Base-by-base conservation (phyloP, 2,888 invertebrate species). In the Andrena trimmerana region DNA sequence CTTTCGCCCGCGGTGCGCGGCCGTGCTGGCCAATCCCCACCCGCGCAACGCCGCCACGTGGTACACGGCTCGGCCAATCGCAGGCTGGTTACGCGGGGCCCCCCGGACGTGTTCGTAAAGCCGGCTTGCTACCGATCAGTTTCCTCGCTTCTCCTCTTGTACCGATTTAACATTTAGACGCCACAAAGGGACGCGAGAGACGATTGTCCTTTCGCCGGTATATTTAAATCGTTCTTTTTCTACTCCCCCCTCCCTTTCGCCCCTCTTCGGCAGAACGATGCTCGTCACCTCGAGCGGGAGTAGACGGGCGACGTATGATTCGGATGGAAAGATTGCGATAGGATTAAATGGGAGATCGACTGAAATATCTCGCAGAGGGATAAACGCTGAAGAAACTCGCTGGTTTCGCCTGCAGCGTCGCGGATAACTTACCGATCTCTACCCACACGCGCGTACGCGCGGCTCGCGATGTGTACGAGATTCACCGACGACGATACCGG, bases 21-120 rank as follows among this genome's bases (percentile, higher is more conserved):
- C 83, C 81, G 69, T 75, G 82, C 84, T 90, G 89, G 87, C 92
- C 92, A 91, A 92, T 92, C 92, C 91, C 91, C 91, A 83, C 89
- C 86, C 84, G 73, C 67, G 68, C 74, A 74, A 36, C 68, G 59
- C 57, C 83, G 87, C 86, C 90, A 90, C 90, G 87, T 88, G 90
- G 87, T 88, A 88, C 84, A 68, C 6, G 0, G 48, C 60, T 48
- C 76, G 63, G 57, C 88, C 88, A 88, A 88, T 88, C 77, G 52
- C 66, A 16, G 13, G 27, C 33, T 84, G 84, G 84, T 84, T 84
- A 62, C 80, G 60, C 66, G 73, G 65, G 60, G 54, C 77, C 69
- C 84, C 69, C 71, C 74, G 66, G 79, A 69, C 78, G 72, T 62
- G 83, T 81, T 83, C 83, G 72, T 75, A 50, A 78, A 81, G 86